phyloP scores from a whole-genome alignment of 2,797 vertebrate species.

The Aphelocoma californica region DNA sequence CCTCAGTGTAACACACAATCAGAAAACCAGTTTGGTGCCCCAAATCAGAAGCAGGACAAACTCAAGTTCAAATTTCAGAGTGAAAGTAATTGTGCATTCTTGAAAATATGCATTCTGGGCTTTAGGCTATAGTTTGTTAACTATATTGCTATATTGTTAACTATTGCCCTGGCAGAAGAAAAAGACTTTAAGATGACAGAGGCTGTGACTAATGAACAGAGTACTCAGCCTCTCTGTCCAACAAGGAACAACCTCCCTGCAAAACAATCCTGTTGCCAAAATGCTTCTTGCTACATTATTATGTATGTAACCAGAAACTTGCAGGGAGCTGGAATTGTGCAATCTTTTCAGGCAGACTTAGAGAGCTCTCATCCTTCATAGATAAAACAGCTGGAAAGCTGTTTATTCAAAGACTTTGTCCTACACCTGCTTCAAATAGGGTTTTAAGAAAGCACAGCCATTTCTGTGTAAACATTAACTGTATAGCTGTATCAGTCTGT shows the following conservation, averaged over 20 bases:
- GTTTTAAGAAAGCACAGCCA: not conserved
- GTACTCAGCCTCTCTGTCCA: not conserved
- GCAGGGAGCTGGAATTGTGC: slow-evolving; percentile 8
- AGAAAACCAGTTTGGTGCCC: not conserved
- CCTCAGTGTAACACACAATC: not conserved
- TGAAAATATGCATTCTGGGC: not conserved
- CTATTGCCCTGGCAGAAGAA: not conserved
- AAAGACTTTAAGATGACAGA: not conserved
- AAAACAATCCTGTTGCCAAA: slow-evolving; percentile 1
- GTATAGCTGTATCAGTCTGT: not conserved
- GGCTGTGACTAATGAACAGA: not conserved
- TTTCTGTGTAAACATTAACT: not conserved
- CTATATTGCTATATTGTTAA: no score
- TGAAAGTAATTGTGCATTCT: not conserved
- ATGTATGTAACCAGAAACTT: not conserved
- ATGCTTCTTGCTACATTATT: not conserved
- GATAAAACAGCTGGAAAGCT: not conserved
- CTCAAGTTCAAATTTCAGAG: not conserved
- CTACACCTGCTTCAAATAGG: not conserved
- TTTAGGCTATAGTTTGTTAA: not conserved
- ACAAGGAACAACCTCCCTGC: not conserved
- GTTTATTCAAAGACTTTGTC: not conserved
- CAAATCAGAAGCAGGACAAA: not conserved
- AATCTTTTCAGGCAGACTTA: not conserved
- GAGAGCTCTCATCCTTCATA: not conserved